Evolutionary conservation across 2,888 invertebrate species (phyloP).

Genomic region (Lampropteryx suffumata): DNA sequence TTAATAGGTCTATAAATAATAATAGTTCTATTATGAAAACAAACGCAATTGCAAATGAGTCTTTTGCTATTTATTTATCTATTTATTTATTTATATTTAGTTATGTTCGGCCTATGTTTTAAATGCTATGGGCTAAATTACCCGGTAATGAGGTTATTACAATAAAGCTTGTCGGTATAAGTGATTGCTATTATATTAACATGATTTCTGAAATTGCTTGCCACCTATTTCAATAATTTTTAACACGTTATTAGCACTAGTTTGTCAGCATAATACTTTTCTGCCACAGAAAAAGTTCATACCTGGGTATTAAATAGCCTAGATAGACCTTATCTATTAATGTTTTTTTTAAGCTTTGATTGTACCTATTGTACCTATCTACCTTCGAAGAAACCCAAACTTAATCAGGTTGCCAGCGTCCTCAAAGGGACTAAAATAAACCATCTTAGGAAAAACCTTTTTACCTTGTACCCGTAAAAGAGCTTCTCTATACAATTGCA

Average conservation of each 20-base stretch:
- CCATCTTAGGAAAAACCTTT: neutral
- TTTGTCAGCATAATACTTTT: too few species aligned
- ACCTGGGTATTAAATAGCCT: too few species aligned
- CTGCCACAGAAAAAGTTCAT: too few species aligned
- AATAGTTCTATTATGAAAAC: too few species aligned
- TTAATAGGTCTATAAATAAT: too few species aligned
- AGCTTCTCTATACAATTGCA: neutral
- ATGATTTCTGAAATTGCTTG: constrained; percentile 8
- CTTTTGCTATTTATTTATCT: too few species aligned
- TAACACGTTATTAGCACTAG: constrained; percentile 5
- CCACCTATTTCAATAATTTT: constrained; percentile 14
- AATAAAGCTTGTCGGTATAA: constrained; percentile 25
- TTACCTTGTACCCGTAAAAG: neutral
- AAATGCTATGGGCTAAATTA: constrained; percentile 27
- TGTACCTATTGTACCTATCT: neutral
- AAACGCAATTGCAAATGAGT: too few species aligned
- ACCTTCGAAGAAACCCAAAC: neutral
- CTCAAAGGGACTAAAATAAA: constrained; percentile 2
- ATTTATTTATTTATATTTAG: too few species aligned
- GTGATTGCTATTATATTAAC: constrained; percentile 18
- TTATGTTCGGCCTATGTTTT: too few species aligned
- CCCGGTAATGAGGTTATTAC: constrained; percentile 29
- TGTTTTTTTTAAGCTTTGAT: neutral
- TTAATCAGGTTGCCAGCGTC: neutral
- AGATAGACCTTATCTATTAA: neutral